These are phyloP conservation scores for Drosophila parthenogenetica DNA, from an alignment of 2,888 invertebrate species.

Conservation along the genomic window DNA sequence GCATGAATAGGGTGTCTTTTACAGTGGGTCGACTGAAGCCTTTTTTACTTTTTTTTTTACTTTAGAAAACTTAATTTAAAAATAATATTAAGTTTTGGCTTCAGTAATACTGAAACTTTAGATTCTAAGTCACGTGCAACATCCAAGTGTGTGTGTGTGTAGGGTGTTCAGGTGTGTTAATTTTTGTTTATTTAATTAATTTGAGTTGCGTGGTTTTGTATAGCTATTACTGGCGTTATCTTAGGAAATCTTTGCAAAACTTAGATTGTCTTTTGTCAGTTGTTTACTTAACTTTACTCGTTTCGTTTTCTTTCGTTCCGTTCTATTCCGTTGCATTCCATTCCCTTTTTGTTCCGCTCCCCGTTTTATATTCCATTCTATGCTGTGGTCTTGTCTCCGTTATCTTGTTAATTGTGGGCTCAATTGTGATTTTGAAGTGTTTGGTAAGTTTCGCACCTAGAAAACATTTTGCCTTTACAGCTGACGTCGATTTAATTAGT, in stretches of 20 bases:
- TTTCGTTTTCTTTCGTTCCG: not conserved
- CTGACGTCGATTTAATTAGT: constrained; percentile 71
- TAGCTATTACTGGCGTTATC: constrained; percentile 52
- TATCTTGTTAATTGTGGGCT: constrained; percentile 75
- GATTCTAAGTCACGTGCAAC: not conserved
- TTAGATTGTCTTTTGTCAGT: constrained; percentile 72
- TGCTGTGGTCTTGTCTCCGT: constrained; percentile 33
- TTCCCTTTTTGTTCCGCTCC: not conserved
- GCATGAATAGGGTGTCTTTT: no score
- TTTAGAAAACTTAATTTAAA: no score
- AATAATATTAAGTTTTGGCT: no score
- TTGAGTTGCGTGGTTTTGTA: constrained; percentile 61
- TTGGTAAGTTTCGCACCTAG: constrained; percentile 68
- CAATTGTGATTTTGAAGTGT: constrained; percentile 73
- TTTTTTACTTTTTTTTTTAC: no score
- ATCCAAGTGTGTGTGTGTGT: not conserved
- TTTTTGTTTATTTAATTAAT: constrained; percentile 64
- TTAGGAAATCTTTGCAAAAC: constrained; percentile 63
- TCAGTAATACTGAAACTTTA: no score
- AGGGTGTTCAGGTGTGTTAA: not conserved
- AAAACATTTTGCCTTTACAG: constrained; percentile 55
- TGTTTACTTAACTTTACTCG: constrained; percentile 12
- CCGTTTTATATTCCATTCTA: constrained; percentile 3
- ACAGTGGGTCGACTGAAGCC: no score
- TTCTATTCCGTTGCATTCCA: not conserved